A percentile compares a stretch with the other conserved stretches of the same genome.
These are phyloP conservation scores for Saccopteryx leptura DNA, from an alignment of 2,113 vertebrate species.

Conservation along the genomic window DNA sequence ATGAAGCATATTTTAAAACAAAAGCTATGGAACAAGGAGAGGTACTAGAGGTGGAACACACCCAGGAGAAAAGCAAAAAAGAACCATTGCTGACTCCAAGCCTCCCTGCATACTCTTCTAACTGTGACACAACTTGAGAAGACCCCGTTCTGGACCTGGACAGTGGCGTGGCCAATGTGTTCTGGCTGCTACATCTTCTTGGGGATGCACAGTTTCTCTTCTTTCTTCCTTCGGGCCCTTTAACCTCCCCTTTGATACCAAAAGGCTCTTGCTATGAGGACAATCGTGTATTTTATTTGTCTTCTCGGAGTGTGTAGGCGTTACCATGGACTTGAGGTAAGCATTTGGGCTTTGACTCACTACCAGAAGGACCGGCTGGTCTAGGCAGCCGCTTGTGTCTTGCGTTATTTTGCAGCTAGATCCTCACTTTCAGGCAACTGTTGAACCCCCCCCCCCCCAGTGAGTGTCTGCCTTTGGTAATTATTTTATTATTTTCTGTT, in stretches of 20 bases:
- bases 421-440: background rate
- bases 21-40: background rate
- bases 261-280: background rate
- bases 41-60: background rate
- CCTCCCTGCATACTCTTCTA: too few species aligned
- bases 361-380: background rate
- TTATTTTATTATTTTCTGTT: conserved; percentile 14
- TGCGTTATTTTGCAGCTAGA: background rate
- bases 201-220: background rate
- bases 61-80: background rate
- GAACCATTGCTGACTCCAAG: background rate
- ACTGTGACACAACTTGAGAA: background rate
- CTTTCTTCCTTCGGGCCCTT: background rate
- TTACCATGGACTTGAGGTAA: background rate
- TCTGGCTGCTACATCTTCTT: background rate
- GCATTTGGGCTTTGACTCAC: background rate
- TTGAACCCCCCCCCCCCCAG: background rate
- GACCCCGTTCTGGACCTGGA: background rate
- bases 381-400: background rate
- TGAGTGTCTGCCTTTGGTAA: background rate
- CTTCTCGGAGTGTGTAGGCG: background rate
- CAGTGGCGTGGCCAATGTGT: fast-evolving
- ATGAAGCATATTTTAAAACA: background rate
- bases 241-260: background rate
- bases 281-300: background rate